phyloP scores from a whole-genome alignment of 2,113 vertebrate genomes.

The Scatophagus argus region DNA sequence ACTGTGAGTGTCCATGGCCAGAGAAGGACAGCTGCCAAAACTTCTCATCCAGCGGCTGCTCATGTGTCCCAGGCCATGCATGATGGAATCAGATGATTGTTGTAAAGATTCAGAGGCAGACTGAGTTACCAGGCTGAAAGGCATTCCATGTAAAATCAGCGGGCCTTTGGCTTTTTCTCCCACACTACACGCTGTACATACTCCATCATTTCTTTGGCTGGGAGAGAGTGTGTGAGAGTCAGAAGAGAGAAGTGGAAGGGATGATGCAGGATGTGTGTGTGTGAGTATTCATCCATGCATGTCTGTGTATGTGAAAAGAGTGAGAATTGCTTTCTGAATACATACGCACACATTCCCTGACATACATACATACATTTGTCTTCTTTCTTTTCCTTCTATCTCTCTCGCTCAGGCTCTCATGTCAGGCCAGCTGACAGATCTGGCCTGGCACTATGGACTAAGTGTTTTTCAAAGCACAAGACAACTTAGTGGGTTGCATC shows the following conservation, averaged over 20 bases:
- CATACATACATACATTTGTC: not conserved
- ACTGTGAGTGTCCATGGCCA: slow-evolving; percentile 29
- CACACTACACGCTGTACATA: not conserved
- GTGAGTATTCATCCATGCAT: slow-evolving; percentile 44
- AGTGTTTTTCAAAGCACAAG: slow-evolving; percentile 47
- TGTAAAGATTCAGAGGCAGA: slow-evolving; percentile 33
- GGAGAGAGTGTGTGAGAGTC: slow-evolving; percentile 13
- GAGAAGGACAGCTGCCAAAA: slow-evolving; percentile 59
- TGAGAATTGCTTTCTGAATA: slow-evolving; percentile 19
- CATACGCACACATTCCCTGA: slow-evolving; percentile 23
- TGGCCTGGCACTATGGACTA: slow-evolving; percentile 49
- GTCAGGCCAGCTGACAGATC: slow-evolving; percentile 38
- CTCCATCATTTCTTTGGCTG: slow-evolving; percentile 18
- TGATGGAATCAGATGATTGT: slow-evolving; percentile 25
- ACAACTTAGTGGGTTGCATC: slow-evolving; percentile 40
- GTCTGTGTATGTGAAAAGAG: slow-evolving; percentile 45
- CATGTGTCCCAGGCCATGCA: slow-evolving; percentile 41
- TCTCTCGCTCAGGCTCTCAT: slow-evolving; percentile 11
- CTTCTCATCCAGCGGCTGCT: slow-evolving; percentile 51
- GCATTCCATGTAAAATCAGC: slow-evolving; percentile 54
- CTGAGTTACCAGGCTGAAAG: slow-evolving; percentile 46
- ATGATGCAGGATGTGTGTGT: slow-evolving; percentile 40
- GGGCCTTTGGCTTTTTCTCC: slow-evolving; percentile 31
- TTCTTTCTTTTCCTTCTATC: slow-evolving; percentile 13
- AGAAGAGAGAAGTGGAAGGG: slow-evolving; percentile 1